Base-by-base conservation (phyloP, 2,797 vertebrate genomes). In the Enteromius afrohamiltoni region DNA sequence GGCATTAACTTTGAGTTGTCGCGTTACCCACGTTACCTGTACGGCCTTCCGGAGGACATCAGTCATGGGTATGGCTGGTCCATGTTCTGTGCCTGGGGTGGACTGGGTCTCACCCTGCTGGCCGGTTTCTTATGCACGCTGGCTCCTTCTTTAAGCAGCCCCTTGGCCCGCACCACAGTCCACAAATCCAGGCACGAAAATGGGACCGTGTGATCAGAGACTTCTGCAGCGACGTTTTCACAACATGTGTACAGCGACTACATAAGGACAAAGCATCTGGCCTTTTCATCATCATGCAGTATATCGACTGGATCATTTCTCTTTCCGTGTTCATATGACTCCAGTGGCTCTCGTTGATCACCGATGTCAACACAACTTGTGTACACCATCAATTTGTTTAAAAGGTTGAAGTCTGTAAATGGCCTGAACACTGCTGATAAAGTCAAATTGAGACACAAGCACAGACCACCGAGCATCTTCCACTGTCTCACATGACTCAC, bases 11-110 rank as follows among this genome's bases (percentile, higher is more conserved):
- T 98, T 67, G 97, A 98, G 93, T 87, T 98, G 23, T 97, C 97
- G 13, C 96, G 97, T 89, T 97, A 96, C 83, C 97, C 97, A 4
- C 97, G 96, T 90, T 95, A 96, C 77, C 95, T 98, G 92, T 97
- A 97, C 10, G 96, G 96, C 90, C 95, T 98, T 86, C 97, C 97
- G 0, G 97, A 97, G 92, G 97, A 97, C 94, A 97, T 98, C 95
- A 97, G 97, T 92, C 97, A 98, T 87, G 97, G 97, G 91, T 98
- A 98, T 90, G 97, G 97, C 92, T 98, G 97, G 97, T 98, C 97
- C 93, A 98, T 98, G 97, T 98, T 98, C 92, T 98, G 97, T 93
- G 97, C 97, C 91, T 98, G 97, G 97, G 97, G 97, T 0, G 97
- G 97, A 68, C 93, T 98, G 53, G 97, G 97, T 83, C 96, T 98